Evolutionary conservation across 2,113 vertebrate species (phyloP), one percentile per base, ranked within the genome.

Genomic region (Zosterops hypoxanthus): DNA sequence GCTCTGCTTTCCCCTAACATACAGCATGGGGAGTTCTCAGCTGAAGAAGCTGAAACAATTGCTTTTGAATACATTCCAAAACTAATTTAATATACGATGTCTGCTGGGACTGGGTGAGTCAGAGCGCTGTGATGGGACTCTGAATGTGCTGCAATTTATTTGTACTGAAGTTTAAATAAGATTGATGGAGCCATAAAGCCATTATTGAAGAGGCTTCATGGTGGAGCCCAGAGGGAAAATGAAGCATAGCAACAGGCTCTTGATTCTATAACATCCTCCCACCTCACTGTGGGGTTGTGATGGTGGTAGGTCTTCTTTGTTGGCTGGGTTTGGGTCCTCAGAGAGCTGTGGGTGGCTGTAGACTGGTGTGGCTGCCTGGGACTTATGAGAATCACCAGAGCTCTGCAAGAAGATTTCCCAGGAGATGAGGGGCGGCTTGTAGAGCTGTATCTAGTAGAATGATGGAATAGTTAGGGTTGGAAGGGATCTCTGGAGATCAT

Each of bases 61-160:
- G 92, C 91, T 93, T 91, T 94, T 86, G 81, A 93, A 92, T 96
- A 90, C 42, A 46, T 92, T 86, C 84, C 90, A 91, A 97, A 97
- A 97, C 97, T 94, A 95, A 96, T 97, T 96, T 96, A 97, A 92
- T 95, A 49, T 87, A 31, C 0, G 1, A 49, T 78, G 60, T 97
- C 97, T 97, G 96, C 91, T 57, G 72, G 90, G 71, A 92, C 73
- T 81, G 61, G 39, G 90, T 97, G 97, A 98, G 95, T 98, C 97
- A 98, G 91, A 97, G 88, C 5, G 1, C 96, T 86, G 93, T 83
- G 94, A 78, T 94, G 92, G 92, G 84, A 75, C 94, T 57, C 41
- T 28, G 86, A 94, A 93, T 95, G 88, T 65, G 86, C 92, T 92
- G 78, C 92, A 88, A 87, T 94, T 94, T 84, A 64, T 92, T 93